phyloP scores from a whole-genome alignment of 2,888 invertebrate species.

The Agrenia bidenticulata region DNA sequence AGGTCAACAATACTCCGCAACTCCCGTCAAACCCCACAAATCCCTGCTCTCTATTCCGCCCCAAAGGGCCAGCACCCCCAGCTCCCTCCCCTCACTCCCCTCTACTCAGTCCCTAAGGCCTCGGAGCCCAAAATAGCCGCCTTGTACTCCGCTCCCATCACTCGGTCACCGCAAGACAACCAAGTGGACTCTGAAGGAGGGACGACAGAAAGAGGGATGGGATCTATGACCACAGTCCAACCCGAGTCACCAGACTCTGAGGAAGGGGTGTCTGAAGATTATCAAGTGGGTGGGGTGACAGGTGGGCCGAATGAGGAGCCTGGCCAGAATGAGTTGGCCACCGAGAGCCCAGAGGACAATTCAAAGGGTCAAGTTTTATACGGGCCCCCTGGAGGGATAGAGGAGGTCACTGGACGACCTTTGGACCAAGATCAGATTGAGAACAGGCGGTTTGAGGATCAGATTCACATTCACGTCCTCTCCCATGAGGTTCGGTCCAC shows the following conservation, averaged over 20 bases:
- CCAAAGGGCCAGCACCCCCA: slow-evolving; percentile 6
- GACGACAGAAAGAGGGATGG: slow-evolving; percentile 34
- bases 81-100: slow-evolving; percentile 16
- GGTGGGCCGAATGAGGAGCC: slow-evolving; percentile 13
- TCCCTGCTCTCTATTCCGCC: slow-evolving; percentile 17
- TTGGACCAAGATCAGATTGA: slow-evolving; percentile 47
- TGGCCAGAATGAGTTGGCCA: too few species aligned
- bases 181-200: slow-evolving; percentile 35
- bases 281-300: slow-evolving; percentile 28
- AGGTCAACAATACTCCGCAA: slow-evolving; percentile 13
- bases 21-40: slow-evolving; percentile 27
- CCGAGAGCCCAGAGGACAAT: too few species aligned
- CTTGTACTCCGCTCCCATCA: slow-evolving; percentile 26
- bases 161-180: slow-evolving; percentile 16
- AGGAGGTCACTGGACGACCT: slow-evolving; percentile 17
- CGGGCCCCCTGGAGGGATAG: too few species aligned
- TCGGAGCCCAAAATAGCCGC: slow-evolving; percentile 24
- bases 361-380: too few species aligned
- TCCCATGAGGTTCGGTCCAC: slow-evolving; percentile 3
- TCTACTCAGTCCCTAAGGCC: slow-evolving; percentile 40
- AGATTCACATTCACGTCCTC: slow-evolving; percentile 21
- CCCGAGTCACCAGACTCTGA: too few species aligned
- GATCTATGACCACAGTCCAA: too few species aligned
- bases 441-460: slow-evolving; percentile 27
- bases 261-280: slow-evolving; percentile 33